phyloP scores from a whole-genome alignment of 2,797 vertebrate species.

The Lepus oiostolus region DNA sequence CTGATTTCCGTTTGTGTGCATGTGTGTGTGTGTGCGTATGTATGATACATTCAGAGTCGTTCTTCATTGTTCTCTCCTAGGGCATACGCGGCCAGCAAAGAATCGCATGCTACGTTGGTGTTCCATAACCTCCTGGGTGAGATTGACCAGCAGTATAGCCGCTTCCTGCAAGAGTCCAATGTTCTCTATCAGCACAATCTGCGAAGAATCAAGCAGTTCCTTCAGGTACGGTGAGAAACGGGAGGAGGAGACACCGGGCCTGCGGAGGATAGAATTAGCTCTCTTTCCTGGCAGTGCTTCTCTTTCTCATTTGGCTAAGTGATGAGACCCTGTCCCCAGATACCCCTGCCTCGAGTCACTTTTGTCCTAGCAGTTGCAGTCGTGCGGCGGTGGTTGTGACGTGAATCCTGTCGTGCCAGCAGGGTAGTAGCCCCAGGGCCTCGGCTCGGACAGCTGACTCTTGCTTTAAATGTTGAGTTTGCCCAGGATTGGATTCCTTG shows the following conservation, averaged over 20 bases:
- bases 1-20: not conserved
- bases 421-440: not conserved
- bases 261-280: not conserved
- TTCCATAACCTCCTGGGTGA: slow-evolving; percentile 99
- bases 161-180: slow-evolving; percentile 98
- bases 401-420: not conserved
- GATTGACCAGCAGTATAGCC: slow-evolving; percentile 99
- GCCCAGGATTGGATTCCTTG: not conserved
- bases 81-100: slow-evolving; percentile 98
- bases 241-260: not conserved
- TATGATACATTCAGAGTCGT: not conserved
- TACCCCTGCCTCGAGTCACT: not conserved
- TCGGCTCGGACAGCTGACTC: not conserved
- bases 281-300: slow-evolving; percentile 4
- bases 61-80: slow-evolving; percentile 80
- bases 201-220: slow-evolving; percentile 98
- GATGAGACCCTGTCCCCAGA: not conserved
- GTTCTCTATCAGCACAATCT: slow-evolving; percentile 99
- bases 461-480: not conserved
- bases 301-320: slow-evolving; percentile 19
- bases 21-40: not conserved
- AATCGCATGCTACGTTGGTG: slow-evolving; percentile 97
- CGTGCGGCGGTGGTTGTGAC: not conserved
- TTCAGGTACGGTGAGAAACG: slow-evolving; percentile 89
- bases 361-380: not conserved